Base-by-base conservation (phyloP, 2,888 invertebrate species). In the Polia nebulosa region DNA sequence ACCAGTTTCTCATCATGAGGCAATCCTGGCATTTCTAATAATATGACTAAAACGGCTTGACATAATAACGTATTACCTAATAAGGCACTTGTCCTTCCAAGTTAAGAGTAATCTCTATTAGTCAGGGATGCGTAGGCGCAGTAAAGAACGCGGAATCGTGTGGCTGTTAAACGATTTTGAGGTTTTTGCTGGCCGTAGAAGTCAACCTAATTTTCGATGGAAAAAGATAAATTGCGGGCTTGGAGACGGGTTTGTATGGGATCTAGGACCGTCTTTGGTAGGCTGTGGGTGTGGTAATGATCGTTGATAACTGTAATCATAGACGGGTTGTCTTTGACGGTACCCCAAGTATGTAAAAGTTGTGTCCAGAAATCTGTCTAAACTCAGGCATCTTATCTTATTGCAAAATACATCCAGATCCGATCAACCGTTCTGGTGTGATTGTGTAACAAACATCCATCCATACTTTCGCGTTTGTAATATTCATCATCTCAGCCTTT, bases 41-140 rank as follows among this genome's bases (percentile, higher is more conserved):
- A 72, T 64, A 62, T 58, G 68, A 69, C 77, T 65, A 69, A 83
- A 83, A 80, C 49, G 17, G 70, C 59, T 76, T 58, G 72, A 55
- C 68, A 44, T 72, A 78, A 82, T 77, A 72, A 68, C 60, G 47
- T 64, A 41, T 41, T 8, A 1, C 82, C 83, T 55, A 57, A 73
- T 75, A 72, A 6, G 56, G 72, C 8, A 71, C 69, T 63, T 67
- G 82, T 83, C 83, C 79, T 83, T 79, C 82, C 83, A 83, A 75
- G 39, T 81, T 68, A n/a, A 67, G 65, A 44, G 44, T 55, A 76
- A 76, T 66, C 76, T 53, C 59, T 72, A 68, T 82, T 83, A 81
- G 82, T 83, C 81, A 78, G 65, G 29, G 49, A 65, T 64, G 82
- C 49, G 82, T 82, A 68, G 82, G 82, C 64, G 81, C 51, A 27